These are phyloP conservation scores for Stomatorhinus ivindoensis DNA, from an alignment of 2,113 vertebrate genomes.

Conservation along the genomic window DNA sequence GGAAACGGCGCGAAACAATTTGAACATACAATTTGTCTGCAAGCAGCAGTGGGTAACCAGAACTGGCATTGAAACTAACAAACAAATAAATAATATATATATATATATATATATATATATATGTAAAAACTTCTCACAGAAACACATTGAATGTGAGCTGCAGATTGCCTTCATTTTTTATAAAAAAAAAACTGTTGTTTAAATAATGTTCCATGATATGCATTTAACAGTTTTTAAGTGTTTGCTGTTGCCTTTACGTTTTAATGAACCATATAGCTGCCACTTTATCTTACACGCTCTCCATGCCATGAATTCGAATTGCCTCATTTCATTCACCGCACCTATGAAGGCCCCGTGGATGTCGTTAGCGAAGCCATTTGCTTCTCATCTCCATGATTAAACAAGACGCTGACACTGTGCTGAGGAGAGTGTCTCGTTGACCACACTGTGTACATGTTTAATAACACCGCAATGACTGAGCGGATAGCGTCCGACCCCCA, in stretches of 20 bases:
- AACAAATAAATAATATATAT: too few species aligned
- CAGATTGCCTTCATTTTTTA: not conserved
- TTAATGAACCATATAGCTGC: slow-evolving; percentile 7
- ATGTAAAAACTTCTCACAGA: not conserved
- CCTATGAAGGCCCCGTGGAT: not conserved
- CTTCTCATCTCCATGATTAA: slow-evolving; percentile 5
- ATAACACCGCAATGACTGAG: not conserved
- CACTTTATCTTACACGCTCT: not conserved
- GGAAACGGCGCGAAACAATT: not conserved
- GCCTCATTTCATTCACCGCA: slow-evolving; percentile 8
- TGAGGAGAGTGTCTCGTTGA: not conserved
- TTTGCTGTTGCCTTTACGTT: slow-evolving; percentile 8
- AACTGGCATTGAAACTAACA: too few species aligned
- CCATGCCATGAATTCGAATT: slow-evolving; percentile 13
- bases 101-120: not conserved
- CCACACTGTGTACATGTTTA: not conserved
- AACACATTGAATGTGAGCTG: not conserved
- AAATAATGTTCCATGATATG: slow-evolving; percentile 6
- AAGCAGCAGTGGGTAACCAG: not conserved
- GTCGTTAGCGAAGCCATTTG: not conserved
- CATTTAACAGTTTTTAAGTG: slow-evolving; percentile 4
- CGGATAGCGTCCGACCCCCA: not conserved
- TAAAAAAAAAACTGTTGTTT: not conserved
- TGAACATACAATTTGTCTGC: not conserved
- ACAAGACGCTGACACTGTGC: slow-evolving; percentile 7